Evolutionary conservation across 2,113 vertebrate species (phyloP), one percentile per base, ranked within the genome.

Genomic region (Nothocercus julius): DNA sequence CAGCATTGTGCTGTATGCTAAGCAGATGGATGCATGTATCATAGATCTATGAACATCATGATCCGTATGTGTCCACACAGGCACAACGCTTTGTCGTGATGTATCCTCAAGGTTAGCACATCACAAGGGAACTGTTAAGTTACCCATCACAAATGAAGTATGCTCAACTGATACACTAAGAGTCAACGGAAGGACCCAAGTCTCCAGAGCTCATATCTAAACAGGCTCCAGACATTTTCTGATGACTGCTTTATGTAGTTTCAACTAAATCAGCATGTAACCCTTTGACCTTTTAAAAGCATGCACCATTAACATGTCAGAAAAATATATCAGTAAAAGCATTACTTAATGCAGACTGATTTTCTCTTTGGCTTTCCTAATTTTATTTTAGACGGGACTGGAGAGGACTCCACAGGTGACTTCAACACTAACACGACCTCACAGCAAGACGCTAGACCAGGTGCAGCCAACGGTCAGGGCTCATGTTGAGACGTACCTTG

Each of bases 211-310:
- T 81, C 17, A 12, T 13, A 42, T 28, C 75, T 80, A 59, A 80
- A 73, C 13, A 67, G 59, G 51, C 74, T 87, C 28, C 61, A 94
- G 64, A 36, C 5, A 0, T 38, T 68, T 83, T 59, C 47, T 78
- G 51, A 36, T 81, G 68, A 64, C 42, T 77, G 47, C 24, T 92
- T 92, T 68, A 64, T 47, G 54, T 51, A 85, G 14, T 47, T 83
- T 87, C 56, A 95, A 63, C 64, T 93, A 93, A 91, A 94, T 53
- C 45, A 85, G 42, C 54, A 91, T 83, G 68, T 86, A 86, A 79
- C 80, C 64, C 83, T 38, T 64, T 72, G 66, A 81, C 15, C 34
- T 16, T 90, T 88, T 90, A 96, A 96, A 90, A 45, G 42, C 80
- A 73, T 49, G 47, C 9, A 61, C 30, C 58, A 88, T 85, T 85